Evolutionary conservation across 2,797 vertebrate species (phyloP).

Genomic region (Mallotus villosus): DNA sequence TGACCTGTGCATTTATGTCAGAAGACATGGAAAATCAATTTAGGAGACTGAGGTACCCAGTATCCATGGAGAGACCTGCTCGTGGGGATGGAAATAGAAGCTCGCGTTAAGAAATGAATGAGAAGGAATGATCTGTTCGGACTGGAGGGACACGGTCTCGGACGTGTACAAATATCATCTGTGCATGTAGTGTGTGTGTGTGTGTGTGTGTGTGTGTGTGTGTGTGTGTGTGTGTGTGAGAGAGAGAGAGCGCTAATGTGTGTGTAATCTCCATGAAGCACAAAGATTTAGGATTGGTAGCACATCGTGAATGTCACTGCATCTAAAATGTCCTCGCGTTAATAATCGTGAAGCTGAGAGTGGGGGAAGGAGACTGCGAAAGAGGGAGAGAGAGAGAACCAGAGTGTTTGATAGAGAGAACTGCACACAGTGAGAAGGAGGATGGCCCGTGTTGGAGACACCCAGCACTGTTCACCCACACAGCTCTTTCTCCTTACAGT

Average conservation of each 20-base stretch:
- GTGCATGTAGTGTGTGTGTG: not conserved
- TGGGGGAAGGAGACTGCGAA: slow-evolving; percentile 1
- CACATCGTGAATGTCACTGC: too few relatives aligned
- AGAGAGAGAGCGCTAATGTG: not conserved
- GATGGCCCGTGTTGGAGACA: not conserved
- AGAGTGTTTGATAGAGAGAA: slow-evolving; percentile 11
- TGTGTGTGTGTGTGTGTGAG: slow-evolving; percentile 5
- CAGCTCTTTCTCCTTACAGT: slow-evolving; percentile 18
- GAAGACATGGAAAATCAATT: slow-evolving; percentile 63
- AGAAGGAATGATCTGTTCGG: slow-evolving; percentile 19
- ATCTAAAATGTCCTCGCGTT: too few relatives aligned
- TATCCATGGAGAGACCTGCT: slow-evolving; percentile 32
- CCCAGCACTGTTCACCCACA: not conserved
- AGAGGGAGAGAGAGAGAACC: slow-evolving; percentile 20
- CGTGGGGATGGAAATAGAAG: slow-evolving; percentile 42
- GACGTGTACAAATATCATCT: slow-evolving; percentile 30
- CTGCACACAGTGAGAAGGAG: not conserved
- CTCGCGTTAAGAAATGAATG: slow-evolving; percentile 60
- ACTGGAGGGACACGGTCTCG: not conserved
- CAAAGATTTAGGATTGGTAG: too few relatives aligned
- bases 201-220: not conserved
- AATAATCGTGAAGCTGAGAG: too few relatives aligned
- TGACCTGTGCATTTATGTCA: slow-evolving; percentile 32
- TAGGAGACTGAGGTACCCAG: slow-evolving; percentile 25
- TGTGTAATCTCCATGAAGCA: not conserved